Evolutionary conservation across 2,113 vertebrate species (phyloP), one percentile per base, ranked within the genome.

Genomic region (Sander vitreus): DNA sequence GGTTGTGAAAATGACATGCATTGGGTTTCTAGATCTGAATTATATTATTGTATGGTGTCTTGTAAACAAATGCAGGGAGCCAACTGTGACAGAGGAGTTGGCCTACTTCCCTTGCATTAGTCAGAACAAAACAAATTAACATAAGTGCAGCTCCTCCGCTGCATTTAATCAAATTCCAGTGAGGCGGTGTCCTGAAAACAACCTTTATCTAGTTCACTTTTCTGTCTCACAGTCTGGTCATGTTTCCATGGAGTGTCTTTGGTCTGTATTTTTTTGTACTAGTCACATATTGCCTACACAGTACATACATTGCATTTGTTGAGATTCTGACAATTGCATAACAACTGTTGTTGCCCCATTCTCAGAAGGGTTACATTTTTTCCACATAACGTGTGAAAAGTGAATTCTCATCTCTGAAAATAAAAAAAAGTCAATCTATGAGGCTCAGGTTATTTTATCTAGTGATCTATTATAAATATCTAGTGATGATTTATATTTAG

Each of bases 181-280:
- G 60, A 78, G 60, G 12, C 23, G 0, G 1, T 66, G 80, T 78
- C 76, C 76, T 69, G 57, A 73, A 69, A 77, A 78, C 76, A 39
- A 67, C 73, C 69, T 59, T 71, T 48, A 25, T 5, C 43, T 47
- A 1, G 30, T 12, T 59, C 27, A 30, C 62, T 45, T 21, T 47
- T 21, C 43, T 25, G 63, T 43, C 43, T 59, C 55, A 0, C 1
- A 14, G 16, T 39, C 16, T 50, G 71, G 11, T 15, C 8, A 6
- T 1, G 4, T 36, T 60, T 69, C 36, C 0, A 5, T n/a, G 39
- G 83, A 64, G 43, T 13, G 21, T 30, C 43, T 58, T 15, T 16
- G 25, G 48, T 71, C n/a, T 62, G 48, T 27, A 47, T 33, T 51
- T 51, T 0, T 57, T 68, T n/a, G 14, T 66, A n/a, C 54, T 25